These are phyloP conservation scores for Orchestia grillus DNA, from an alignment of 1,140 invertebrate genomes.

Conservation along the genomic window DNA sequence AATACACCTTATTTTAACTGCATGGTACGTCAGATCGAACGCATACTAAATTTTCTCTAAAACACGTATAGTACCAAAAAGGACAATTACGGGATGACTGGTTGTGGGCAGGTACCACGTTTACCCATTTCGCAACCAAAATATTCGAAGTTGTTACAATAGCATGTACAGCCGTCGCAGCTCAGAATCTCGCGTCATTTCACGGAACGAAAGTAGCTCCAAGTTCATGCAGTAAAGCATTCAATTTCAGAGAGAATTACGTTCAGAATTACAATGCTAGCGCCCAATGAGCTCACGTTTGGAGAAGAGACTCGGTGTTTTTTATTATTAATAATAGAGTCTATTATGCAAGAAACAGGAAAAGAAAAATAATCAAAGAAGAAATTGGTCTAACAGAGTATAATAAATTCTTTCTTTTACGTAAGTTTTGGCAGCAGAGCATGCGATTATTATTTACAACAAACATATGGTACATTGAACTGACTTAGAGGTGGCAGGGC, in stretches of 20 bases:
- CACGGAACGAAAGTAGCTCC: too few species aligned
- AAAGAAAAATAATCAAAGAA: neutral
- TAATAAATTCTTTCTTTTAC: neutral
- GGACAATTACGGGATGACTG: too few species aligned
- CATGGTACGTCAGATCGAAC: too few species aligned
- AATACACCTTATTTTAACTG: too few species aligned
- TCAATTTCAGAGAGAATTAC: neutral
- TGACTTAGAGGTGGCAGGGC: neutral
- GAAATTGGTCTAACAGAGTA: neutral
- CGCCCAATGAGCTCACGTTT: neutral
- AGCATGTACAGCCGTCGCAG: too few species aligned
- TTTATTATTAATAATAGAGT: neutral
- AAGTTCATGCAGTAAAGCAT: too few species aligned
- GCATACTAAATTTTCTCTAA: too few species aligned
- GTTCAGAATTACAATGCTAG: neutral
- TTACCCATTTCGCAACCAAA: too few species aligned
- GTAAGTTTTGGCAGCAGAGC: neutral
- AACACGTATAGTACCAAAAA: too few species aligned
- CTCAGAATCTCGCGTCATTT: too few species aligned
- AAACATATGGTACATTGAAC: neutral
- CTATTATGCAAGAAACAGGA: neutral
- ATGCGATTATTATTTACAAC: neutral
- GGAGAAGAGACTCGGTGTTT: neutral
- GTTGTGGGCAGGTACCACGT: too few species aligned
- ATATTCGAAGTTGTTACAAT: too few species aligned